phyloP scores from a whole-genome alignment of 2,888 invertebrate genomes.

The Lasioglossum lativentre region DNA sequence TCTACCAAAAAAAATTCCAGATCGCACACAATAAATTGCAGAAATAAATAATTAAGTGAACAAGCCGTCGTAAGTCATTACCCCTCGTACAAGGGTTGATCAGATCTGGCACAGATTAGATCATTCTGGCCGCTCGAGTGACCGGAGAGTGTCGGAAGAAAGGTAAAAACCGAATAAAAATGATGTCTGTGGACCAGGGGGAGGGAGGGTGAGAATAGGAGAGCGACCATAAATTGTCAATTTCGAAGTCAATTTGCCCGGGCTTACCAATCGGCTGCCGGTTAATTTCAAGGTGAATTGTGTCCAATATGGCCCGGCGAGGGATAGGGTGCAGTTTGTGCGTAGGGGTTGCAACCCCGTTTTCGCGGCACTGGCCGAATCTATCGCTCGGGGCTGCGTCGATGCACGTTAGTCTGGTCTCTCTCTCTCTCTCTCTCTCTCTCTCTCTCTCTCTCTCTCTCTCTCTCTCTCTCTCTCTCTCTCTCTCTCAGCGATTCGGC shows the following conservation, averaged over 20 bases:
- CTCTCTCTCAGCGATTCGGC: slow-evolving; percentile 63
- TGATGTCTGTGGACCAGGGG: background rate
- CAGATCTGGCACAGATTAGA: background rate
- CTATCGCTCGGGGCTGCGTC: slow-evolving; percentile 80
- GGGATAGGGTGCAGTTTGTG: slow-evolving; percentile 79
- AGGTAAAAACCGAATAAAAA: background rate
- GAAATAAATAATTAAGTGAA: background rate
- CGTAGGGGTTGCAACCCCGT: slow-evolving; percentile 83
- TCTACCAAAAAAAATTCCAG: background rate
- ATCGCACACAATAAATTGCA: background rate
- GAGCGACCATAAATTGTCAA: slow-evolving; percentile 83
- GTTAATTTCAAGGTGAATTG: slow-evolving; percentile 85
- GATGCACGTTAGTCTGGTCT: slow-evolving; percentile 49
- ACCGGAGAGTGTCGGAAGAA: background rate
- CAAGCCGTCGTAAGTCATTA: too few species aligned
- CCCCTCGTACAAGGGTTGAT: background rate
- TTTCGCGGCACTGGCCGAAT: slow-evolving; percentile 83
- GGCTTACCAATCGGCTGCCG: slow-evolving; percentile 84
- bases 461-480: slow-evolving; percentile 56
- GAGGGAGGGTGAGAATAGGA: slow-evolving; percentile 58
- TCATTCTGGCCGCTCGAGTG: background rate
- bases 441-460: too few species aligned
- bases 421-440: slow-evolving; percentile 54
- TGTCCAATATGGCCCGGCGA: slow-evolving; percentile 84
- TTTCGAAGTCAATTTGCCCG: slow-evolving; percentile 84